phyloP scores from a whole-genome alignment of 2,797 vertebrate genomes.

The Falco concolor region DNA sequence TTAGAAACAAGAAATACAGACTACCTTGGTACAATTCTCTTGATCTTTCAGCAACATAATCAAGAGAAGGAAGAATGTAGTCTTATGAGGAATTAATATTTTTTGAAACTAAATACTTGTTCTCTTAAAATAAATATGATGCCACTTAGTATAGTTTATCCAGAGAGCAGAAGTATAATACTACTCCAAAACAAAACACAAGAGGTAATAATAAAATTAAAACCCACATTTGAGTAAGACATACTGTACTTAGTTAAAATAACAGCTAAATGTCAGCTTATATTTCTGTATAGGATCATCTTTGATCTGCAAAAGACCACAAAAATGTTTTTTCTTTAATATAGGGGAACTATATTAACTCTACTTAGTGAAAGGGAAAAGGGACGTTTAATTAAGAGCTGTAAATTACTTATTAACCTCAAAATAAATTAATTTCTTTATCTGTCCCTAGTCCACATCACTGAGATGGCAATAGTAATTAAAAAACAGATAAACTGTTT shows the following conservation, averaged over 20 bases:
- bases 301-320: not conserved
- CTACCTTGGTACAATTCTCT: not conserved
- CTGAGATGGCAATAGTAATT: conserved; percentile 38
- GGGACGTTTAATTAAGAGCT: not conserved
- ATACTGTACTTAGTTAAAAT: not conserved
- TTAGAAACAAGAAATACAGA: not conserved
- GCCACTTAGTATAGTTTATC: not conserved
- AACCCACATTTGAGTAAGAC: not conserved
- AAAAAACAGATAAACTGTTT: conserved; percentile 56
- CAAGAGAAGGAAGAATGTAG: not conserved
- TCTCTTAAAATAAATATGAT: not conserved
- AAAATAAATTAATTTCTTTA: conserved; percentile 42
- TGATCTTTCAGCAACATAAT: not conserved
- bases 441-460: not conserved
- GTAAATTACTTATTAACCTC: conserved; percentile 12
- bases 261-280: not conserved
- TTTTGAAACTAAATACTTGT: not conserved
- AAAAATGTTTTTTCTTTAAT: not conserved
- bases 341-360: not conserved
- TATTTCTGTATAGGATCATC: not conserved
- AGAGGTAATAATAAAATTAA: not conserved
- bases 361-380: not conserved
- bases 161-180: not conserved
- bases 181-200: not conserved
- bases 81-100: not conserved